Evolutionary conservation across 2,888 invertebrate genomes (phyloP).

Genomic region (Rhopalosiphum nymphaeae): DNA sequence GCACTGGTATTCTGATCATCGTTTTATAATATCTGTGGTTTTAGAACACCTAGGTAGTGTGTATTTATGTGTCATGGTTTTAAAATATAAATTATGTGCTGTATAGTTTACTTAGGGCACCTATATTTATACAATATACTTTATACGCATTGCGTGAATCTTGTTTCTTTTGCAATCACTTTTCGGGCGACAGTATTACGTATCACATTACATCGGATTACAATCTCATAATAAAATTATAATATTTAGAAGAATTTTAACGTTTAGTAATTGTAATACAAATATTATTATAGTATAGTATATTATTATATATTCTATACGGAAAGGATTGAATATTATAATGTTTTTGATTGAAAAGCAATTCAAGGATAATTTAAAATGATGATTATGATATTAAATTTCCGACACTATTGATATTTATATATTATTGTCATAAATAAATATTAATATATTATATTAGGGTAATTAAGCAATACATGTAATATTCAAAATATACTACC

Average conservation of each 20-base stretch:
- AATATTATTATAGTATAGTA: not conserved
- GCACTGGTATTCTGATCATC: not conserved
- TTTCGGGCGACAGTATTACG: not conserved
- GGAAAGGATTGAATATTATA: not conserved
- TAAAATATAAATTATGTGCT: not conserved
- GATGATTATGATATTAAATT: not conserved
- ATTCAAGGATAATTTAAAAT: no score
- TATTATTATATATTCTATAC: not conserved
- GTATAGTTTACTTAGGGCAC: not conserved
- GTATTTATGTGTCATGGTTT: not conserved
- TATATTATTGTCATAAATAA: not conserved
- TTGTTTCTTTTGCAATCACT: conserved; percentile 4
- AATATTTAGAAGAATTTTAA: conserved; percentile 2
- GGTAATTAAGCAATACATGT: not conserved
- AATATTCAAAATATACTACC: not conserved
- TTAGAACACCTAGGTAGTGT: not conserved
- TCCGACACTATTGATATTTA: not conserved
- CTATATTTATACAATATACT: not conserved
- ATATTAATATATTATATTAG: not conserved
- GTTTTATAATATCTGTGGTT: not conserved
- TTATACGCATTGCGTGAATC: not conserved
- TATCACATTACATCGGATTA: not conserved
- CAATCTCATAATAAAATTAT: not conserved
- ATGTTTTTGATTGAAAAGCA: not conserved
- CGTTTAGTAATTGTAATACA: not conserved